Conservation (phyloP, 2,888 invertebrate species). For the Petrophora chlorosata region DNA sequence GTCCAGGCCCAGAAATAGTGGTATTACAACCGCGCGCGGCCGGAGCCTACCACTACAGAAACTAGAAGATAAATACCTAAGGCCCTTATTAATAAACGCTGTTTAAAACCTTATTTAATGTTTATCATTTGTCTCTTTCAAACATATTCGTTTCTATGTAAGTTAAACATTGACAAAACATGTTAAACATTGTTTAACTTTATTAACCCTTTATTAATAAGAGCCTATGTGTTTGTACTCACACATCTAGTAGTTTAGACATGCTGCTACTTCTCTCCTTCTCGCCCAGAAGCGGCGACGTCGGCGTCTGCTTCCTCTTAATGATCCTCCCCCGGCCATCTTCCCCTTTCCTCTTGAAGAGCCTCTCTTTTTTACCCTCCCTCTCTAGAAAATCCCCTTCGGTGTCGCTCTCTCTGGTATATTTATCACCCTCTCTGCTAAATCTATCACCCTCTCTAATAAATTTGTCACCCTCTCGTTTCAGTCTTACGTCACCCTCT, state of each 20-base stretch:
- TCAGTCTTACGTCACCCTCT: slow-evolving; percentile 42
- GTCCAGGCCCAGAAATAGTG: no score
- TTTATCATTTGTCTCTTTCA: no score
- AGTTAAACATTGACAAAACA: no score
- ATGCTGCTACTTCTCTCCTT: slow-evolving; percentile 94
- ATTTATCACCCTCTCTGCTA: slow-evolving; percentile 1
- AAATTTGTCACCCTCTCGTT: neutral
- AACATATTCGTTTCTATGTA: no score
- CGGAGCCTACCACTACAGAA: no score
- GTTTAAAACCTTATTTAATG: no score
- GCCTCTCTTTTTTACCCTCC: slow-evolving; percentile 62
- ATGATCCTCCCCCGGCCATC: slow-evolving; percentile 64
- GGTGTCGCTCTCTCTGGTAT: neutral
- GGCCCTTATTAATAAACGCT: no score
- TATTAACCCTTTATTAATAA: no score
- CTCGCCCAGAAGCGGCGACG: slow-evolving; percentile 81
- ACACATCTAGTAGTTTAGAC: slow-evolving; percentile 91
- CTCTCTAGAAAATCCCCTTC: slow-evolving; percentile 57
- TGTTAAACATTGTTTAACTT: no score
- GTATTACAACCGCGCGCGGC: no score
- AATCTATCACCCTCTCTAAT: neutral
- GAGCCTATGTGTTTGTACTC: slow-evolving; percentile 54
- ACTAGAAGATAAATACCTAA: no score
- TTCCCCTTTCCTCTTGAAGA: slow-evolving; percentile 76
- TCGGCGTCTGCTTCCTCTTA: slow-evolving; percentile 64